Conservation (phyloP, 2,113 vertebrate species). For the Chitala chitala region DNA sequence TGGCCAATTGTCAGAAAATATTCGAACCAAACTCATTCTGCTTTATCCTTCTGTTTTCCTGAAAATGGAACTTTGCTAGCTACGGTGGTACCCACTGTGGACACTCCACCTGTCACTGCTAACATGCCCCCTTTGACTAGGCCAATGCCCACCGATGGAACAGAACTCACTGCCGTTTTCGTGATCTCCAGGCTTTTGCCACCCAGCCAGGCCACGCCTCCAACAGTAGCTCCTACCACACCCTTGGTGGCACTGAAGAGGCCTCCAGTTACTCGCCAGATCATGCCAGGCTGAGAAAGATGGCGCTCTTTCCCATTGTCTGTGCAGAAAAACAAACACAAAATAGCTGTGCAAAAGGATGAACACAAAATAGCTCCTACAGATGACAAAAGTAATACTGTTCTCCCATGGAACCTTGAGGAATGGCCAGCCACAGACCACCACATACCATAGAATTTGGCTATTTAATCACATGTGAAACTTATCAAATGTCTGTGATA, state of each 20-base stretch:
- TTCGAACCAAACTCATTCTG: slow-evolving; percentile 52
- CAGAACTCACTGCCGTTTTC: slow-evolving; percentile 61
- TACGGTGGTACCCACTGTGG: slow-evolving; percentile 44
- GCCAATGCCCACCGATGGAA: slow-evolving; percentile 59
- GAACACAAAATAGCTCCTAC: not conserved
- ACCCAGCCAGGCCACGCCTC: slow-evolving; percentile 67
- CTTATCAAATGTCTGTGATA: too few species aligned
- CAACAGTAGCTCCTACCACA: slow-evolving; percentile 63
- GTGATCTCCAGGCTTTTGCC: slow-evolving; percentile 65
- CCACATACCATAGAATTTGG: too few species aligned
- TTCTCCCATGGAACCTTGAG: not conserved
- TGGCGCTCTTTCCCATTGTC: slow-evolving; percentile 54
- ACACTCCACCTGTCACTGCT: slow-evolving; percentile 61
- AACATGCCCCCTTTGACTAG: slow-evolving; percentile 66
- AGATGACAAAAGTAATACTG: not conserved
- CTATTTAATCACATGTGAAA: too few species aligned
- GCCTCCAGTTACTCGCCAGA: slow-evolving; percentile 66
- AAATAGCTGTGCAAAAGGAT: too few species aligned
- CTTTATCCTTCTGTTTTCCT: slow-evolving; percentile 66
- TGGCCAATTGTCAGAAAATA: slow-evolving; percentile 3
- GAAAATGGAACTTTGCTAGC: slow-evolving; percentile 62
- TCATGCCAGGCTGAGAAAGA: slow-evolving; percentile 43
- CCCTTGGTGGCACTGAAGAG: slow-evolving; percentile 65
- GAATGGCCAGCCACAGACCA: too few species aligned
- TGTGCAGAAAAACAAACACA: not conserved